Evolutionary conservation across 2,797 vertebrate genomes (phyloP).

Genomic region (Falco cherrug): DNA sequence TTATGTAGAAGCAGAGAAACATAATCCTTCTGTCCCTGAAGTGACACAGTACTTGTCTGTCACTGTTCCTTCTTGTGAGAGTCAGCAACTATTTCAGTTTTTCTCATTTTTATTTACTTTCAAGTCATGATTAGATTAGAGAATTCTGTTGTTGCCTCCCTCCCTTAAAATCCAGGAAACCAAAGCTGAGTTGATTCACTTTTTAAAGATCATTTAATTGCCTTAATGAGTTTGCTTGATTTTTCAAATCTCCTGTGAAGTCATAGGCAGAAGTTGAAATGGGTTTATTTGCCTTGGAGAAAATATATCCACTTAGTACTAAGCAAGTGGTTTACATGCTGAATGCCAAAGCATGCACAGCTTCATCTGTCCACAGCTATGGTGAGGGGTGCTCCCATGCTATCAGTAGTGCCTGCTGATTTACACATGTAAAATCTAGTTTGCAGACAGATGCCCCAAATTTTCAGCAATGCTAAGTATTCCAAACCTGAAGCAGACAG

Average conservation of each 20-base stretch:
- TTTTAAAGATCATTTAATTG: conserved; percentile 3
- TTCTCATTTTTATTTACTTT: conserved; percentile 16
- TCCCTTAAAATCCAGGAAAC: neutral
- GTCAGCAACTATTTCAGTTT: neutral
- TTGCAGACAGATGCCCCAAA: neutral
- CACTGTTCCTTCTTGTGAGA: neutral
- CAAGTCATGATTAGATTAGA: neutral
- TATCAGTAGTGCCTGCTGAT: neutral
- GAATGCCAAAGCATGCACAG: neutral
- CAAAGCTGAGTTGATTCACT: neutral
- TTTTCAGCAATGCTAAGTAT: neutral
- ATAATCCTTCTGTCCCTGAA: conserved; percentile 8
- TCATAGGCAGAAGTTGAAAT: neutral
- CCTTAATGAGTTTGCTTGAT: neutral
- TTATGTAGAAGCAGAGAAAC: conserved; percentile 24
- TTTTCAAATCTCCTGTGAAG: neutral
- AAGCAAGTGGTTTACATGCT: neutral
- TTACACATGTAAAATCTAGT: neutral
- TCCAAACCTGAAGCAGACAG: neutral
- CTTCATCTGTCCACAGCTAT: neutral
- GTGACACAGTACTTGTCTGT: neutral
- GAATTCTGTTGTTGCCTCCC: neutral
- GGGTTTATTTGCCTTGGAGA: neutral
- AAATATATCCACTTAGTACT: neutral
- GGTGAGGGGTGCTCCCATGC: neutral